Conservation (phyloP, 2,113 vertebrate genomes). For the Hypomesus transpacificus region DNA sequence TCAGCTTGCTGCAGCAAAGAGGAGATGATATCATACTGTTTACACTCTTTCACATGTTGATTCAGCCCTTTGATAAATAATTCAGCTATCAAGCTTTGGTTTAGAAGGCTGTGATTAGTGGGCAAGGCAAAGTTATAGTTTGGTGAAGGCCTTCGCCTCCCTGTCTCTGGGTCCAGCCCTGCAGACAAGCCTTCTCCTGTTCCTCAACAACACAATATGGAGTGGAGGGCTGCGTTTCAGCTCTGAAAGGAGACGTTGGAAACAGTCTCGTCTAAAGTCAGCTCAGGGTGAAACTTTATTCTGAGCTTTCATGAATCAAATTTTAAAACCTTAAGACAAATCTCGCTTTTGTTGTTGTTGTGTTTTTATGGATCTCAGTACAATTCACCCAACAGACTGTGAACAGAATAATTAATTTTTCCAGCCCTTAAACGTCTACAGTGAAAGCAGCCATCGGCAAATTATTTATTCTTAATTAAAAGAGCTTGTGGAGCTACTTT, state of each 20-base stretch:
- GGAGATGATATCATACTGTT: constrained; percentile 12
- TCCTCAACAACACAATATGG: constrained; percentile 28
- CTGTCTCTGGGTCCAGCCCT: constrained; percentile 37
- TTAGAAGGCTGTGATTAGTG: constrained; percentile 51
- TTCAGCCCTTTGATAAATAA: constrained; percentile 48
- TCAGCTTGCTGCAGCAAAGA: too few species aligned
- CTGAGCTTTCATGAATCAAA: constrained; percentile 35
- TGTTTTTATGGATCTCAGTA: constrained; percentile 48
- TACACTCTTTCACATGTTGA: constrained; percentile 28
- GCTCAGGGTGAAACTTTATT: constrained; percentile 31
- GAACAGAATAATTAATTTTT: constrained; percentile 36
- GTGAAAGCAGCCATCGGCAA: constrained; percentile 45
- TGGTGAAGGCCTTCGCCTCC: constrained; percentile 43
- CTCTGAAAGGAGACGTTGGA: constrained; percentile 38
- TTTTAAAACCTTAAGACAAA: constrained; percentile 40
- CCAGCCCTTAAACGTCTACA: constrained; percentile 47
- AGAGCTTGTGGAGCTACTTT: constrained; percentile 35
- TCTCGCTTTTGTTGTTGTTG: constrained; percentile 13
- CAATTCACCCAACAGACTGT: constrained; percentile 36
- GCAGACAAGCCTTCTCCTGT: constrained; percentile 46
- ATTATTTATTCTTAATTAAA: constrained; percentile 52
- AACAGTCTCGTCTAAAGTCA: constrained; percentile 34
- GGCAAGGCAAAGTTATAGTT: constrained; percentile 40
- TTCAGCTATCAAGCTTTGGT: constrained; percentile 36
- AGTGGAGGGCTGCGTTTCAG: constrained; percentile 17